A percentile compares a stretch with the other conserved stretches of the same genome.
Conservation (phyloP, 2,113 vertebrate genomes). For the Marmota monax region DNA sequence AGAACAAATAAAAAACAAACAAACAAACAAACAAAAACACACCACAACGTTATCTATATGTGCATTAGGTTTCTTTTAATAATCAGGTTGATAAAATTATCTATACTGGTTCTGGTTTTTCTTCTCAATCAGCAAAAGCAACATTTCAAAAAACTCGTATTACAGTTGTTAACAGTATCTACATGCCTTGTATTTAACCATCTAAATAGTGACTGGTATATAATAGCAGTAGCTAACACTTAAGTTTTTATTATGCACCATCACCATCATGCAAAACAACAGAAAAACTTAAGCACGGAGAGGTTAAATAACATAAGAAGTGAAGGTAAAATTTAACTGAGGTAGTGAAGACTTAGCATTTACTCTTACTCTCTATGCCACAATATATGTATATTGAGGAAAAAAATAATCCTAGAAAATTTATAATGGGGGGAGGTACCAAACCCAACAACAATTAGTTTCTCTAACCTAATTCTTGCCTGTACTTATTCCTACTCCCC, state of each 20-base stretch:
- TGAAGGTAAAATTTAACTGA: neutral
- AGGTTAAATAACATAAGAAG: neutral
- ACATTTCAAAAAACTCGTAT: neutral
- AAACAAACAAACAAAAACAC: no score
- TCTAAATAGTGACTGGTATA: neutral
- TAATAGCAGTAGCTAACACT: neutral
- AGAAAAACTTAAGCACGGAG: slow-evolving; percentile 13
- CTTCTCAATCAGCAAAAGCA: slow-evolving; percentile 18
- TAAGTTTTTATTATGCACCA: neutral
- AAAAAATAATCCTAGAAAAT: neutral
- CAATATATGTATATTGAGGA: neutral
- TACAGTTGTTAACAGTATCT: neutral
- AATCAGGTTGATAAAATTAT: neutral
- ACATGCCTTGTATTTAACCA: neutral
- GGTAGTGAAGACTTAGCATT: neutral
- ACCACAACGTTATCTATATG: neutral
- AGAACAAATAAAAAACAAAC: no score
- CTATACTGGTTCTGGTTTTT: neutral
- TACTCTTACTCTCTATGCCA: neutral
- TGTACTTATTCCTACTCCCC: neutral
- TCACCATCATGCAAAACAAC: neutral
- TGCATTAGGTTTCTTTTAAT: slow-evolving; percentile 15
- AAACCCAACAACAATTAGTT: neutral
- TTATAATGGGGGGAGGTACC: neutral
- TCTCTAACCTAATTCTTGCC: neutral